Base-by-base conservation (phyloP, 1,140 invertebrate species). In the Pseudobourletiella spinata region DNA sequence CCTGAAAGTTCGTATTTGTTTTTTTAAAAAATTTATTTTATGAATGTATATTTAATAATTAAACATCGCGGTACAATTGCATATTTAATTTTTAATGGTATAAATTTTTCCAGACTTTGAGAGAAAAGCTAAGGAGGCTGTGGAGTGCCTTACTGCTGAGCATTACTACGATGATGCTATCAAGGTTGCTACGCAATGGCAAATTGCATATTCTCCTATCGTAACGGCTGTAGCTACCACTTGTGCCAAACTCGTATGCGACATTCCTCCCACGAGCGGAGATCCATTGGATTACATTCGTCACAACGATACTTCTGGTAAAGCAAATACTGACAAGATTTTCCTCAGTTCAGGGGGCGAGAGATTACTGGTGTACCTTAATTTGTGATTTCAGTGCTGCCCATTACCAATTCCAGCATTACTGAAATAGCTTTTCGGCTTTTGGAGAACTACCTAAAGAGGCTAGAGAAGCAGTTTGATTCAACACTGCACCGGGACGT, bases 241-340 rank as follows among this genome's bases (percentile, higher is more conserved):
- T 1, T 60, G 50, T 26, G 18, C 35, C 20, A 64, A 63, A 39
- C 39, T 70, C 16, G 28, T 64, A 1, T 51, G 50, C 24, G 51
- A 62, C 14, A 32, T 70, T 32, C 2, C 16, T 2, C 65, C 68
- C 2, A 39, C 44, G 6, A 35, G n/a, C 30, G 57, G 48, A 35
- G 68, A 70, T 54, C 55, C 59, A 48, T 42, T 25, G n/a, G 68
- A 66, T 43, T 70, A 70, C 50, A 63, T 67, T 39, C 8, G 54
- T 28, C 30, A 67, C 46, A 54, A 64, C 29, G 65, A 70, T 18
- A 48, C 30, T 16, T 63, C 58, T 11, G 59, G 67, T 68, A 2
- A 52, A 35, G 3, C 11, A n/a, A n/a, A n/a, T n/a, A n/a, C n/a
- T n/a, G n/a, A 55, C 25, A 14, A 30, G n/a, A n/a, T n/a, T 29